A percentile compares a stretch with the other conserved stretches of the same genome.
Evolutionary conservation across 2,888 invertebrate species (phyloP).

Genomic region (Schizaphis graminum): DNA sequence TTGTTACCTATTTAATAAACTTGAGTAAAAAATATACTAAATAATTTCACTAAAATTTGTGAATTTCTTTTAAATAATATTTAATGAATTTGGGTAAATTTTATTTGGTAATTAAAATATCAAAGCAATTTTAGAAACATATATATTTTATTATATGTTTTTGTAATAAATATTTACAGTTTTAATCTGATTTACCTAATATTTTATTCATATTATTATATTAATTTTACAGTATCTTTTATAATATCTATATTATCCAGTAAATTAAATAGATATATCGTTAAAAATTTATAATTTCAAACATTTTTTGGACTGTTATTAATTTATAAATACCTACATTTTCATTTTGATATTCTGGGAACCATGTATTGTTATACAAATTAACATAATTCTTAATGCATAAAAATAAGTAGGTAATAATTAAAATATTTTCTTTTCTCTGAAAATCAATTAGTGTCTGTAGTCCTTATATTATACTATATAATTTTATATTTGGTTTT

Average conservation of each 20-base stretch:
- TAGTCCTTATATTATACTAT: background rate
- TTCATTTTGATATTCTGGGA: slow-evolving; percentile 37
- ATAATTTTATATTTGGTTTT: background rate
- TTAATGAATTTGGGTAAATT: background rate
- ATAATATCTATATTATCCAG: background rate
- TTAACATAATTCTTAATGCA: slow-evolving; percentile 50
- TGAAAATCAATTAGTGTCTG: background rate
- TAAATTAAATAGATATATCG: background rate
- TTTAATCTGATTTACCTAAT: background rate
- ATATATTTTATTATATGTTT: background rate
- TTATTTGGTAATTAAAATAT: background rate
- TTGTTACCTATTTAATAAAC: background rate
- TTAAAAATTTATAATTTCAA: background rate
- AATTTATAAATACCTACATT: slow-evolving; percentile 17
- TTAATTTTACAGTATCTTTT: background rate
- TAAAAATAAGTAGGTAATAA: slow-evolving; percentile 45
- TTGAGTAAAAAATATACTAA: background rate
- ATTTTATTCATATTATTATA: background rate
- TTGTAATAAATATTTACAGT: background rate
- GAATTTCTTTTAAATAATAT: background rate
- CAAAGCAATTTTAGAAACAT: background rate
- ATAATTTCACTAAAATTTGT: background rate
- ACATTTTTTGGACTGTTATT: slow-evolving; percentile 24
- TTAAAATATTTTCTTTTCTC: slow-evolving; percentile 43
- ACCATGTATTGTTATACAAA: slow-evolving; percentile 34